Base-by-base conservation (phyloP, 64 coral and sea anemone genomes). In the Platygyra sinensis region DNA sequence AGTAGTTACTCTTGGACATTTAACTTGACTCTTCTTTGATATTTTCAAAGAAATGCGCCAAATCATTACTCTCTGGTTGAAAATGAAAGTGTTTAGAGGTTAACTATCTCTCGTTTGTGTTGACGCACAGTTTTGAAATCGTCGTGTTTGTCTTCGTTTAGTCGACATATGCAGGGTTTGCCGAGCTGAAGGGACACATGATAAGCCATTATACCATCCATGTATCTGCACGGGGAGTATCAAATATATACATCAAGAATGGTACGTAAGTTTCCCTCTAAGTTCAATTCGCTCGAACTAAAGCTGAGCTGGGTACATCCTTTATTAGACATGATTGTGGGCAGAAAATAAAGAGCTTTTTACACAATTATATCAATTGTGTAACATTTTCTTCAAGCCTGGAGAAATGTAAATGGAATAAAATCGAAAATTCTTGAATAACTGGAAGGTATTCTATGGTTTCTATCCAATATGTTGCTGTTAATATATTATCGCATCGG, bases 171-270 rank as follows among this genome's bases (percentile, higher is more conserved):
- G 96, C 62, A 86, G 96, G 30, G 96, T 98, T 64, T 98, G 96
- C 88, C 93, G 96, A 81, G 93, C 96, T 33, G 96, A 98, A 93
- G 96, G 93, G 19, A 93, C 90, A 30, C 90, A 83, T 22, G 96
- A 98, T 55, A 98, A 92, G 79, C 96, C 90, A 1, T 55, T 98
- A 73, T 98, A 93, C 76, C 88, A 95, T 93, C 96, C 96, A 16
- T 98, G 96, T 74, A 98, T 98, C 61, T 98, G 96, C 72, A 98
- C 96, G 14, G 96, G 96, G 72, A 98, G 96, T 28, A 98, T 98
- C 29, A 98, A 98, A 72, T 98, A 76, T 81, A 98, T 98, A 52
- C 96, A 98, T 30, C 96, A 98, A 88, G 96, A 98, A 89, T 98
- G 96, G 96, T 98, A 83, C 24, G 96, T 55, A 13, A 28, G 17